phyloP scores from a whole-genome alignment of 2,113 vertebrate genomes.

The Andinoacara biseriatus region DNA sequence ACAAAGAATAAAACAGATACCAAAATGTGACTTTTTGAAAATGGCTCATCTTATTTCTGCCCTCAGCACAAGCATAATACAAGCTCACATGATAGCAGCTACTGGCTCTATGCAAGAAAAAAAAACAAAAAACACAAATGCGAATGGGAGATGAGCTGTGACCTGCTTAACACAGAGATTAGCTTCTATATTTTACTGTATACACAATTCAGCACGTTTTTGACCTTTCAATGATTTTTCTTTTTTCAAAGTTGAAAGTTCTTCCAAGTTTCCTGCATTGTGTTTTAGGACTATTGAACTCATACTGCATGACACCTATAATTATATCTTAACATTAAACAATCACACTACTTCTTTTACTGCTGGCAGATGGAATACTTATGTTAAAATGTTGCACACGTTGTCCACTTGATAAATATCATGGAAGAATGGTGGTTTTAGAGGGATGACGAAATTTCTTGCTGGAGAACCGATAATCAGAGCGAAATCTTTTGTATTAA shows the following conservation, averaged over 20 bases:
- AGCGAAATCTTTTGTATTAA: fast-evolving
- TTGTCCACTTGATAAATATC: neutral
- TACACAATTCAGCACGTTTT: neutral
- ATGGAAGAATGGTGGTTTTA: neutral
- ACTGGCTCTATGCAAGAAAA: neutral
- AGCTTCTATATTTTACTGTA: neutral
- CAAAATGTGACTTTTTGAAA: fast-evolving
- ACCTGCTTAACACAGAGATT: neutral
- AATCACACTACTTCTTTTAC: neutral
- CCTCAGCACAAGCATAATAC: neutral
- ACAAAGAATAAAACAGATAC: neutral
- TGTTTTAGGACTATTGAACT: neutral
- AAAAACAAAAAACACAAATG: neutral
- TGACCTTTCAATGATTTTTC: neutral
- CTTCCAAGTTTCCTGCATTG: neutral
- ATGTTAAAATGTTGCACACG: neutral
- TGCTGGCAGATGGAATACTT: neutral
- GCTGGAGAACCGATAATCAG: neutral
- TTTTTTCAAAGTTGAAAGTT: no score
- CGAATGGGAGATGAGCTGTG: neutral
- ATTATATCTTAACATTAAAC: neutral
- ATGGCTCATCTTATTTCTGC: neutral
- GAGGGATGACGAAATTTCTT: neutral
- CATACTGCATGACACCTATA: neutral
- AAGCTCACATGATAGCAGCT: neutral